Base-by-base conservation (phyloP, 2,888 invertebrate species). In the Agrotis puta region DNA sequence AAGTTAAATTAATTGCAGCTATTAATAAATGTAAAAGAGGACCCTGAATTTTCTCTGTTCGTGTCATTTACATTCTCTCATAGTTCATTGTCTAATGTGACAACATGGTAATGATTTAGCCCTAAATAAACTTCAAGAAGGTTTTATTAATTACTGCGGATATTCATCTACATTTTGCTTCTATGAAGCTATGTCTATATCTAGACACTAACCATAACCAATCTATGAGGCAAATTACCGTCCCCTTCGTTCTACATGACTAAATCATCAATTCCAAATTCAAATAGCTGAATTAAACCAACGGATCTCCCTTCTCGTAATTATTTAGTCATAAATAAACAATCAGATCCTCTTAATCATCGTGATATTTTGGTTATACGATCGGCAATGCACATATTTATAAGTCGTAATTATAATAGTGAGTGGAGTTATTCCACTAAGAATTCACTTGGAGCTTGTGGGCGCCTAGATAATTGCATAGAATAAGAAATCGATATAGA, bases 1-100 rank as follows among this genome's bases (percentile, higher is more conserved):
- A 65, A 72, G 77, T 77, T 59, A 63, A 20, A 11, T 65, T 79
- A 65, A 82, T 77, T 51, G 61, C 24, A 18, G 71, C 72, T n/a
- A 79, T 77, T 79, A 65, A 65, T 68, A 27, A 70, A 2, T 33
- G 33, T 57, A 54, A 64, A 64, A 20, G 59, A 27, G 54, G 59
- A 58, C 33, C 22, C 27, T 20, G 5, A 16, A 13, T 56, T 76
- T 75, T 59, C 3, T 56, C 11, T 18, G 39, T 70, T 45, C 51
- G 39, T 51, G 9, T 27, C 50, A 43, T 20, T 11, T 33, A 57
- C 47, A 58, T 74, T 66, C 33, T 54, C 22, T 13, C 18, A 20
- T 33, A 18, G 54, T 16, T 50, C 13, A 50, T 33, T 54, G 24
- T 20, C 14, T 45, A 33, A 68, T 27, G 27, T 27, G 39, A 43